phyloP scores from a whole-genome alignment of 53 echinoderm and acorn worm genomes.

The Mesocentrotus franciscanus region DNA sequence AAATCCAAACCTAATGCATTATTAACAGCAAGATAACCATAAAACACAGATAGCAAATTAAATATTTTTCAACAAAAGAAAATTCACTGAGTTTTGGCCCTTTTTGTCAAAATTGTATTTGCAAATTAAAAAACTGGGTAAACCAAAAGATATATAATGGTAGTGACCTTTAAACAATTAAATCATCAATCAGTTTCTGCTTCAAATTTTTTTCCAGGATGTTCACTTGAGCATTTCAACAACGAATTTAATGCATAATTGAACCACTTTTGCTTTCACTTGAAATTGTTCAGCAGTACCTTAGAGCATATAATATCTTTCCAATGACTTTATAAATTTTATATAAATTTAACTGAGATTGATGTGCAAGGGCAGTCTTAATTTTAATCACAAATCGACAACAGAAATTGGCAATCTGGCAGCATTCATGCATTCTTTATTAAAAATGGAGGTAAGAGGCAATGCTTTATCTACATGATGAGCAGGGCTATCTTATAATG shows the following conservation, averaged over 20 bases:
- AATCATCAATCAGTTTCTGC: too few species aligned
- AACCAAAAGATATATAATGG: neutral
- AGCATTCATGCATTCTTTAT: neutral
- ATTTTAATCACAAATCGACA: neutral
- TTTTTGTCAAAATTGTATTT: too few species aligned
- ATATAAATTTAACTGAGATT: neutral
- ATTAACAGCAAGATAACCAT: too few species aligned
- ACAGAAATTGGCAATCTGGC: neutral
- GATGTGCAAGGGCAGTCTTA: neutral
- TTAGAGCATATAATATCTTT: neutral
- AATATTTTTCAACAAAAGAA: too few species aligned
- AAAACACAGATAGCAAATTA: too few species aligned
- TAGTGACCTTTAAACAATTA: neutral
- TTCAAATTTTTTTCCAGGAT: neutral
- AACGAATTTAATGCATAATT: neutral
- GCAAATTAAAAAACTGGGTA: too few species aligned
- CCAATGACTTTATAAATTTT: neutral
- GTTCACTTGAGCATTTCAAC: neutral
- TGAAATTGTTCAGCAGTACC: neutral
- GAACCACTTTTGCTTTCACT: neutral
- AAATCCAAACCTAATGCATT: too few species aligned
- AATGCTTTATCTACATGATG: neutral
- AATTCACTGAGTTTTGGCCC: too few species aligned
- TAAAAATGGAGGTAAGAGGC: neutral
- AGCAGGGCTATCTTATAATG: neutral